A percentile compares a stretch with the other conserved stretches of the same genome.
Evolutionary conservation across 1,140 invertebrate species (phyloP).

Genomic region (Berghia stephanieae): DNA sequence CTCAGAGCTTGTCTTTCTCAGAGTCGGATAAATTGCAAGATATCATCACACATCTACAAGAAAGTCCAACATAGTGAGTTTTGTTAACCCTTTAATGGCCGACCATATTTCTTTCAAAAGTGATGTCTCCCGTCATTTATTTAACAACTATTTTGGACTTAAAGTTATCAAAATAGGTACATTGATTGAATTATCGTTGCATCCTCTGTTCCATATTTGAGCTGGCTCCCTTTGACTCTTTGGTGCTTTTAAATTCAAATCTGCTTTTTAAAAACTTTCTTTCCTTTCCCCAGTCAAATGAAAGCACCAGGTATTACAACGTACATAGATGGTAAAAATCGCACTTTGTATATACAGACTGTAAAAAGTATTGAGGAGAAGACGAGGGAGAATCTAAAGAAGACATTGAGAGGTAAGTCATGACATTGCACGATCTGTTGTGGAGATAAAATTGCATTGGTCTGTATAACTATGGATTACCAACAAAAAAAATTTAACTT

Average conservation of each 20-base stretch:
- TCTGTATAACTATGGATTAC: too few relatives aligned
- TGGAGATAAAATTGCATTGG: background rate
- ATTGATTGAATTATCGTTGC: too few relatives aligned
- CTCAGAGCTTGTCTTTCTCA: slow-evolving; percentile 77
- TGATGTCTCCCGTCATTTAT: too few relatives aligned
- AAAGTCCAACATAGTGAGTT: slow-evolving; percentile 82
- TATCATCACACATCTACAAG: slow-evolving; percentile 82
- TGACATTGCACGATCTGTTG: background rate
- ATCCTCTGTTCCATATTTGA: too few relatives aligned
- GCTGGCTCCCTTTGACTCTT: too few relatives aligned
- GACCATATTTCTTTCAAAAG: too few relatives aligned
- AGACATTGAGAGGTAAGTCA: slow-evolving; percentile 74
- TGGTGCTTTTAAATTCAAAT: too few relatives aligned
- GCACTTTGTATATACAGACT: slow-evolving; percentile 91
- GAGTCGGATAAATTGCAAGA: slow-evolving; percentile 80
- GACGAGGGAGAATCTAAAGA: slow-evolving; percentile 85
- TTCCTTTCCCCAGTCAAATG: slow-evolving; percentile 70
- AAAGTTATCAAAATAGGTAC: too few relatives aligned
- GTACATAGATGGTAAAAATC: slow-evolving; percentile 82
- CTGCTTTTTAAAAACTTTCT: too few relatives aligned
- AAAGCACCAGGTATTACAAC: slow-evolving; percentile 82
- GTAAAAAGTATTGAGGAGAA: slow-evolving; percentile 89
- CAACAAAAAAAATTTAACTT: too few relatives aligned
- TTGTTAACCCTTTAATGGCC: too few relatives aligned
- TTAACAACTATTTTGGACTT: too few relatives aligned